A percentile compares a stretch with the other conserved stretches of the same genome.
These are phyloP conservation scores for Onychomys torridus DNA, from an alignment of 2,797 vertebrate species.

Conservation along the genomic window DNA sequence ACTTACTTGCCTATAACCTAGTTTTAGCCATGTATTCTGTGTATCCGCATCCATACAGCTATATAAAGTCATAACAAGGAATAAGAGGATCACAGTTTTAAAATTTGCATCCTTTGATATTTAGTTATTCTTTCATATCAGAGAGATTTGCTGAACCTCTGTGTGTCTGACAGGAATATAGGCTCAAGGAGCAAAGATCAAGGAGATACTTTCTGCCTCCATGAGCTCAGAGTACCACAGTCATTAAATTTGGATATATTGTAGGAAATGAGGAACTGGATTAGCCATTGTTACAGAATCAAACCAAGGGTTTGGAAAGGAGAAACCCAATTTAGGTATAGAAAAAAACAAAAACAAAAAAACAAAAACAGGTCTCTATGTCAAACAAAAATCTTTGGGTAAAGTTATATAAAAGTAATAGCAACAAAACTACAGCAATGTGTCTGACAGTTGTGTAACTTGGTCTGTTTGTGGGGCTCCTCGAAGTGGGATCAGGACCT, in stretches of 20 bases:
- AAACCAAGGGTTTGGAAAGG: constrained; percentile 14
- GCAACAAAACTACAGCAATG: not conserved
- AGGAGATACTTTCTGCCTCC: not conserved
- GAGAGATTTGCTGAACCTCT: constrained; percentile 29
- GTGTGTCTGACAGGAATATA: not conserved
- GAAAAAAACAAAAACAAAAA: not conserved
- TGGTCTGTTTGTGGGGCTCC: not conserved
- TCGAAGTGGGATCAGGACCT: not conserved
- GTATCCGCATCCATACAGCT: not conserved
- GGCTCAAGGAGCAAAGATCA: constrained; percentile 16
- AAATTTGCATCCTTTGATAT: not conserved
- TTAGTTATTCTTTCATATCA: constrained; percentile 10
- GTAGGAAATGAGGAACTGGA: constrained; percentile 28
- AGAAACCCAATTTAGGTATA: not conserved
- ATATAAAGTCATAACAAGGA: constrained; percentile 47
- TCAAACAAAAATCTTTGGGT: not conserved
- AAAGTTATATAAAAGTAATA: not conserved
- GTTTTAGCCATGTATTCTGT: not conserved
- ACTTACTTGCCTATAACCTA: constrained; percentile 33
- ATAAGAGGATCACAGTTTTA: not conserved
- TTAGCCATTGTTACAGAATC: not conserved
- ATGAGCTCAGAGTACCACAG: not conserved
- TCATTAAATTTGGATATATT: not conserved
- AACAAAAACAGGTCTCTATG: not conserved
- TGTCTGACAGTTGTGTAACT: not conserved